Conservation (phyloP, 2,797 vertebrate genomes). For the Notamacropus eugenii region DNA sequence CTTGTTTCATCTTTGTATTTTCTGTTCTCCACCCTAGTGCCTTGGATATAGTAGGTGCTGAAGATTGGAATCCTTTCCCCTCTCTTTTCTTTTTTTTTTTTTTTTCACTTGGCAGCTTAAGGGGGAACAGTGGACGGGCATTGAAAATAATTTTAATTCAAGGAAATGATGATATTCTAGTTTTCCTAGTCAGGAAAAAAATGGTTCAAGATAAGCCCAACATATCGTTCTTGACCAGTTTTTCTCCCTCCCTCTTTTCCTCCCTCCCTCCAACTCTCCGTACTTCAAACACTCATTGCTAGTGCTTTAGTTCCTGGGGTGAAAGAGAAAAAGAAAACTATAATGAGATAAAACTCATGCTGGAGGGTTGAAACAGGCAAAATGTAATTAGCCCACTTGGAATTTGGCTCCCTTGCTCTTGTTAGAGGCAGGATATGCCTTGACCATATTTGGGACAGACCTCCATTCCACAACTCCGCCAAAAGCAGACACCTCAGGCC, state of each 20-base stretch:
- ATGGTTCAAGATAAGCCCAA: not conserved
- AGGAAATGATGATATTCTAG: not conserved
- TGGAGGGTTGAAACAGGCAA: not conserved
- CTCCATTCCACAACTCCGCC: constrained; percentile 34
- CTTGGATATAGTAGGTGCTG: not conserved
- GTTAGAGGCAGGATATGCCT: not conserved
- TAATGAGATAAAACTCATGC: not conserved
- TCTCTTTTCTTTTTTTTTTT: not conserved
- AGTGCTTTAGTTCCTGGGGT: constrained; percentile 30
- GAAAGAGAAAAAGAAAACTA: constrained; percentile 10
- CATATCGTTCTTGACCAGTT: not conserved
- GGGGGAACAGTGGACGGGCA: not conserved
- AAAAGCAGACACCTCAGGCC: constrained; percentile 61
- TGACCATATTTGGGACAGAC: not conserved
- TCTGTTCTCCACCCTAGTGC: not conserved
- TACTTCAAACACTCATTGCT: constrained; percentile 1
- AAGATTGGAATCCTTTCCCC: not conserved
- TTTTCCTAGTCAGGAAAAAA: not conserved
- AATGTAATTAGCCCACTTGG: not conserved
- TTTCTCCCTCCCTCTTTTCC: too few relatives aligned
- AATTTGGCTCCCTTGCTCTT: not conserved
- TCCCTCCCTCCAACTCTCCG: too few relatives aligned
- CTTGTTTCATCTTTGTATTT: not conserved
- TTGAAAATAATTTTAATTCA: not conserved
- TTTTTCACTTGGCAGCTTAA: not conserved